Base-by-base conservation (phyloP, 2,888 invertebrate species). In the Brachylomia viminalis region DNA sequence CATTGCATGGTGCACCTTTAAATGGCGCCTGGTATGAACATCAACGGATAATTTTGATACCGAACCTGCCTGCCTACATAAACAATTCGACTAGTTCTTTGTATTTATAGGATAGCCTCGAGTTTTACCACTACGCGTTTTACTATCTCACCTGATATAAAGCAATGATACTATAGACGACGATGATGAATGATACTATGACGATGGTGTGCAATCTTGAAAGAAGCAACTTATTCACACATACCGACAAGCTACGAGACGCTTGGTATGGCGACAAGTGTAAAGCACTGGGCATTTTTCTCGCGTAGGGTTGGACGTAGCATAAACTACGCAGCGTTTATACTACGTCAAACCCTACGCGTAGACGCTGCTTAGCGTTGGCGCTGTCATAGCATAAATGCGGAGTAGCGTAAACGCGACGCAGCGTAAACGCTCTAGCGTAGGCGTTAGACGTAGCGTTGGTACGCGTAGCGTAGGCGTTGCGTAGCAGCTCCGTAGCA, bases 1-100 rank as follows among this genome's bases (percentile, higher is more conserved):
- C 52, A 52, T 52, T 54, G 58, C 80, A 80, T 73, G 74, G 61
- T 74, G 73, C 81, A 81, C 30, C 52, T 81, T 73, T 59, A 47
- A 54, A 20, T 15, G 20, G 38, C 45, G 42, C 17, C 33, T 20
- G 13, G 3, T 56, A 33, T 33, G 23, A 27, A 64, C 15, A 30
- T 52, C 23, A 23, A 45, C 33, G 20, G 20, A 59, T 52, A 27
- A 23, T 70, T 80, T 65, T 73, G 45, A 78, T 73, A 80, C 56
- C 20, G 33, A 72, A 73, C 5, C 20, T 58, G 42, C 15, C 45
- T 7, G 27, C 61, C 15, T 49, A 13, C 17, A 56, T 15, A 45
- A 33, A 49, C 20, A 30, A 38, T 30, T 33, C 27, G 8, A 23
- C 3, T 13, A n/a, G 1, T n/a, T 38, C n/a, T 45, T 72, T 54